Evolutionary conservation across 2,888 invertebrate species (phyloP).

Genomic region (Rhingia rostrata): DNA sequence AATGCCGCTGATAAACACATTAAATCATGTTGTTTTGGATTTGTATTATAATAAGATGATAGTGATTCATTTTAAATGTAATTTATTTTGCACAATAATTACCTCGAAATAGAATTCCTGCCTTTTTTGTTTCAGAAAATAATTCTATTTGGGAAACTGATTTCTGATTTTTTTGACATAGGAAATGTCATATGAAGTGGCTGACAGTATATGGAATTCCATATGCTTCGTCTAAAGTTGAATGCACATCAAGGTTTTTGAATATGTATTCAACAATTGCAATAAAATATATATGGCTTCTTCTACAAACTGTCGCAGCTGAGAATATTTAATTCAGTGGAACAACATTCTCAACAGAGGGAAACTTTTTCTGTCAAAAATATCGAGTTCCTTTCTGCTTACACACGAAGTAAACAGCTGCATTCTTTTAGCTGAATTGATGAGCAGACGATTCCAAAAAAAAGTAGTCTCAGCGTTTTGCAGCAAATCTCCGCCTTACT

Average conservation of each 20-base stretch:
- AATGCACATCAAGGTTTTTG: background rate
- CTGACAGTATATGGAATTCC: constrained; percentile 18
- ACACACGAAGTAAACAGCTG: no score
- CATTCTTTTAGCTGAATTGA: no score
- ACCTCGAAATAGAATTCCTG: constrained; percentile 32
- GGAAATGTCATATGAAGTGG: constrained; percentile 13
- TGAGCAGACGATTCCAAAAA: no score
- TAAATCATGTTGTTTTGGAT: background rate
- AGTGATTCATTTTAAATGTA: background rate
- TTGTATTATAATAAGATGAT: background rate
- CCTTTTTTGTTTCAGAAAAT: background rate
- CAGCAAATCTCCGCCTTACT: no score
- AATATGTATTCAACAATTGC: no score
- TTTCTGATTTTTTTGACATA: constrained; percentile 21
- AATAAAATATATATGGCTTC: no score
- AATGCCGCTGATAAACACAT: background rate
- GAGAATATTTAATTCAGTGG: no score
- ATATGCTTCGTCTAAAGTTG: background rate
- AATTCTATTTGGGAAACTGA: constrained; percentile 28
- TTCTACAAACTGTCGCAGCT: no score
- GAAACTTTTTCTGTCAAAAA: no score
- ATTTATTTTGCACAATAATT: background rate
- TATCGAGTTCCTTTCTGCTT: no score
- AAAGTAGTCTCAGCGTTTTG: no score
- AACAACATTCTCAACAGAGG: no score